Percentiles rank a stretch among this genome's conserved stretches.
Conservation (phyloP, 2,113 vertebrate species). For the Thinocorus orbignyianus region DNA sequence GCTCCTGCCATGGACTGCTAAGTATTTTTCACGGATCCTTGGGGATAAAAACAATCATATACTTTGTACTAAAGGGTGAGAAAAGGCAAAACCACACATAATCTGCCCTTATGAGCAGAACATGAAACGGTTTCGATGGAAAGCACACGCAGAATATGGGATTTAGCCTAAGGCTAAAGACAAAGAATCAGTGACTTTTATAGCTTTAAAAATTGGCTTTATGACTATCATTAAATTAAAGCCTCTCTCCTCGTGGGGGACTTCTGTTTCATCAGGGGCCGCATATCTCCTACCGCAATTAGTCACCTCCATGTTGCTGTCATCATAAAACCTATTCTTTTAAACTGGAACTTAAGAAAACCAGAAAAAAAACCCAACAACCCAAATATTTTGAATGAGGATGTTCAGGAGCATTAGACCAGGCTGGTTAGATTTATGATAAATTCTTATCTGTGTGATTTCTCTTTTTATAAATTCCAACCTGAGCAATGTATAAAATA, state of each 20-base stretch:
- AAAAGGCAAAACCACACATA: neutral
- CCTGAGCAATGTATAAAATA: constrained; percentile 59
- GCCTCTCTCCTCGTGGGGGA: neutral
- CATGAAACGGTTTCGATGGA: neutral
- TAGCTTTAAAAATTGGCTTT: constrained; percentile 40
- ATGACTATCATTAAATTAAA: constrained; percentile 35
- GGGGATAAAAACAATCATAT: neutral
- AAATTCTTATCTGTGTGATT: neutral
- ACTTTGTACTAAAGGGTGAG: neutral
- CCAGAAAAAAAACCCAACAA: neutral
- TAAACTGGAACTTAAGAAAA: neutral
- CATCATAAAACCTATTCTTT: neutral
- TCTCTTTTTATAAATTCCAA: neutral
- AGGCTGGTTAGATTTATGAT: neutral
- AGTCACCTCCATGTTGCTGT: neutral
- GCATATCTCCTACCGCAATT: neutral
- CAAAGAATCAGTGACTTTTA: constrained; percentile 1
- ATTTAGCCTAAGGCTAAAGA: constrained; percentile 15
- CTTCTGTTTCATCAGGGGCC: neutral
- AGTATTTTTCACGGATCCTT: neutral
- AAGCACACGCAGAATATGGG: neutral
- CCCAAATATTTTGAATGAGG: neutral
- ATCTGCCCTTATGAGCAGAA: neutral
- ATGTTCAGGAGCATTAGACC: neutral
- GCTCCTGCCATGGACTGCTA: neutral